Evolutionary conservation across 1,140 invertebrate species (phyloP).

Genomic region (Myzus persicae): DNA sequence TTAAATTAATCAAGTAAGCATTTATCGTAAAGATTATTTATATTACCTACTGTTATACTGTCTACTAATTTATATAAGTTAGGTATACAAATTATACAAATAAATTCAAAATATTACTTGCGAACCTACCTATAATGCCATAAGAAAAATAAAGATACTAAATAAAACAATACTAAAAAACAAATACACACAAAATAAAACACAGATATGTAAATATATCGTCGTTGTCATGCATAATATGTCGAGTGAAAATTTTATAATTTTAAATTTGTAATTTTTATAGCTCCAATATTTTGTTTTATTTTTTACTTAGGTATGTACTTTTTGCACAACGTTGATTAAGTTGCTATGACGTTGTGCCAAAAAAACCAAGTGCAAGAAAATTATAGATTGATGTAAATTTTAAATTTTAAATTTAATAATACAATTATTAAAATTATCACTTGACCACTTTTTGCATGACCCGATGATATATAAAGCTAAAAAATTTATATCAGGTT

Average conservation of each 20-base stretch:
- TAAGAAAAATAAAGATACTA: background rate
- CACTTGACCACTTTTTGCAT: background rate
- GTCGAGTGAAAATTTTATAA: background rate
- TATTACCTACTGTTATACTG: background rate
- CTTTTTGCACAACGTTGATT: background rate
- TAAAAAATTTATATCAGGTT: slow-evolving; percentile 14
- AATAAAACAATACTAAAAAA: slow-evolving; percentile 13
- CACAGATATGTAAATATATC: background rate
- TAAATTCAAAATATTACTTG: slow-evolving; percentile 20
- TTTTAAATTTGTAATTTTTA: background rate
- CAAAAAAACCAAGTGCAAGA: background rate
- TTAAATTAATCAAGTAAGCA: background rate
- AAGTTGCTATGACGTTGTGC: background rate
- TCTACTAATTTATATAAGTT: background rate
- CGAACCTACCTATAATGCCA: background rate
- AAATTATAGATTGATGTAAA: background rate
- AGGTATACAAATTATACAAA: background rate
- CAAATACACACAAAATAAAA: slow-evolving; percentile 39
- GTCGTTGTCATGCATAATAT: background rate
- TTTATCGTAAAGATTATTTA: background rate
- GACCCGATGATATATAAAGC: background rate
- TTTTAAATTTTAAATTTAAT: background rate
- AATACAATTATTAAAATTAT: background rate
- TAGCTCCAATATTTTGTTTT: background rate
- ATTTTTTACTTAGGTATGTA: background rate